A percentile compares a stretch with the other conserved stretches of the same genome.
These are phyloP conservation scores for Sycophaga agraensis DNA, from an alignment of 1,140 invertebrate genomes.

Conservation along the genomic window DNA sequence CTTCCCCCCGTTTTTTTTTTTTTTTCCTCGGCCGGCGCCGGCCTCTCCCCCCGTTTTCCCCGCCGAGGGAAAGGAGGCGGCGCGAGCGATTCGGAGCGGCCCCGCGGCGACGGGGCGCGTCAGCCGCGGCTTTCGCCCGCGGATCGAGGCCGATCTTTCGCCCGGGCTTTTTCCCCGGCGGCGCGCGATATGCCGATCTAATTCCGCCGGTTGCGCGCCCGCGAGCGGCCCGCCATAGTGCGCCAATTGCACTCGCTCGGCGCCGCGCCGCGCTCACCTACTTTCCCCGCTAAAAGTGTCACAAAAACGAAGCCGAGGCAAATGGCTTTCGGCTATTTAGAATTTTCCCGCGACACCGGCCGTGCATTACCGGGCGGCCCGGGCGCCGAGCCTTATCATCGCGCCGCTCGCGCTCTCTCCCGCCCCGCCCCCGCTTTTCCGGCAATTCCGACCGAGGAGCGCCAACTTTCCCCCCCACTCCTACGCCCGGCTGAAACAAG, in stretches of 20 bases:
- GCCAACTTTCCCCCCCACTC: not conserved
- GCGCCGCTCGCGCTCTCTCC: no score
- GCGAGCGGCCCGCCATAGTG: not conserved
- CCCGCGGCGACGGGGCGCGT: no score
- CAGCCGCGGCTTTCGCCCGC: no score
- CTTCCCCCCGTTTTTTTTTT: not conserved
- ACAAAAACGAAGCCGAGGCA: not conserved
- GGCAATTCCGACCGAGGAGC: not conserved
- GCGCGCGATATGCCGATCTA: no score
- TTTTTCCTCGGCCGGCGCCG: not conserved
- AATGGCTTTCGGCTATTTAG: not conserved
- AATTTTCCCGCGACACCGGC: not conserved
- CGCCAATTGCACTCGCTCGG: not conserved
- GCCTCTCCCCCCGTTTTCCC: not conserved
- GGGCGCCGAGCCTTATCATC: no score
- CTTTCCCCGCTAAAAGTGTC: constrained; percentile 4
- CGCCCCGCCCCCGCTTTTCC: no score
- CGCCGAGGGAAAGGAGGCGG: no score
- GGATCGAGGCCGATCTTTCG: no score
- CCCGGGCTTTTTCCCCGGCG: no score
- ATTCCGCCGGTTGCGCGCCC: not conserved
- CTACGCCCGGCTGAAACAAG: no score
- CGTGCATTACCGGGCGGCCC: not conserved
- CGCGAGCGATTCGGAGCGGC: no score
- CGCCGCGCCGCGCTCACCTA: not conserved